Conservation (phyloP, 53 echinoderm and acorn worm genomes). For the Zoroaster sp. region DNA sequence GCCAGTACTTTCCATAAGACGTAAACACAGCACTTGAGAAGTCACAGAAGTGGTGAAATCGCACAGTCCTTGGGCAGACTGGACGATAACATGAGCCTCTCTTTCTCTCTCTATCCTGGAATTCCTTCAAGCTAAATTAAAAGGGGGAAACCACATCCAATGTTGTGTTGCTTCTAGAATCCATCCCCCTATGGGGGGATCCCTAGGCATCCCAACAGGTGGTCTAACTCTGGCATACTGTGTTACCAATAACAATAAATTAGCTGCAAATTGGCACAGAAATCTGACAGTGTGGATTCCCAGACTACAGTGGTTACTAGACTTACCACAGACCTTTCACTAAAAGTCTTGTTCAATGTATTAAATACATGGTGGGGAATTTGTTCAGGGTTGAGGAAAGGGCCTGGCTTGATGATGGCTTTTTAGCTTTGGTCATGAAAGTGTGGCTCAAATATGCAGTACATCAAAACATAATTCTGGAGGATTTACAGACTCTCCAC, state of each 20-base stretch:
- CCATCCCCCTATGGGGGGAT: slow-evolving; percentile 23
- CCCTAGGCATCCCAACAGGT: slow-evolving; percentile 52
- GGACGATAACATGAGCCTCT: not conserved
- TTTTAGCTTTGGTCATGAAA: too few species aligned
- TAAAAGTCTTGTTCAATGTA: too few species aligned
- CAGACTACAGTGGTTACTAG: not conserved
- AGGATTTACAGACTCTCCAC: too few species aligned
- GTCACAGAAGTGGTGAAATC: not conserved
- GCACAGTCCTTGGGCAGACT: not conserved
- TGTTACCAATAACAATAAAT: slow-evolving; percentile 58
- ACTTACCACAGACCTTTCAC: too few species aligned
- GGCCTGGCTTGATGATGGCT: too few species aligned
- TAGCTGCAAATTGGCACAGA: slow-evolving; percentile 58
- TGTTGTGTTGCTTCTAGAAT: not conserved
- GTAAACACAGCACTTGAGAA: too few species aligned
- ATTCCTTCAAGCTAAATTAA: not conserved
- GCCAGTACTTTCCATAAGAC: too few species aligned
- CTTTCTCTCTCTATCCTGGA: not conserved
- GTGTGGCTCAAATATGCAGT: too few species aligned
- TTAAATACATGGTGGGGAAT: too few species aligned
- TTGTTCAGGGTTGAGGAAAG: too few species aligned
- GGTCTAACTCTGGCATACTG: slow-evolving; percentile 40
- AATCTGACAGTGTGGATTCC: slow-evolving; percentile 32
- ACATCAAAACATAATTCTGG: too few species aligned
- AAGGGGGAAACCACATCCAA: slow-evolving; percentile 11